These are phyloP conservation scores for Latrodectus geometricus DNA, from an alignment of 1,140 invertebrate genomes.

Conservation along the genomic window DNA sequence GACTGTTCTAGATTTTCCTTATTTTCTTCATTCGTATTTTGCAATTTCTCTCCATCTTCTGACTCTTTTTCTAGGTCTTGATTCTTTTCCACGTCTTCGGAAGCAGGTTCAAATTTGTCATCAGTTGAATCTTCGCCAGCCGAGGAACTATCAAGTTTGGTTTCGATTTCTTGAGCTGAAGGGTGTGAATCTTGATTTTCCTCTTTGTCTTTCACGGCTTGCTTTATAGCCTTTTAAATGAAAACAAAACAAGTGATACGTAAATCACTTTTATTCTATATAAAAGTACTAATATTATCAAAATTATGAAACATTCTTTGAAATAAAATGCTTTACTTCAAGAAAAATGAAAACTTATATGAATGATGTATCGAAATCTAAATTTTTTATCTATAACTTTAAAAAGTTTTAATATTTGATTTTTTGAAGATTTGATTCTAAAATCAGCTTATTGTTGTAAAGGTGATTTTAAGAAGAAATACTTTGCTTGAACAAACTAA, in stretches of 20 bases:
- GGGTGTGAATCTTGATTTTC: neutral
- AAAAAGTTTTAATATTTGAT: no score
- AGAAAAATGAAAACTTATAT: no score
- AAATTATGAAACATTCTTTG: no score
- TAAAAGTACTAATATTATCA: no score
- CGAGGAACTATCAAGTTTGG: neutral
- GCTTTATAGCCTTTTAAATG: constrained; percentile 21
- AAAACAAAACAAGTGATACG: neutral
- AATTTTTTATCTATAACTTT: no score
- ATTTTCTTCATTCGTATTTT: neutral
- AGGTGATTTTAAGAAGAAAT: no score
- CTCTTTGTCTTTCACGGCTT: constrained; percentile 25
- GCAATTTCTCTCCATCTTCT: neutral
- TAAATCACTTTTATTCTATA: no score
- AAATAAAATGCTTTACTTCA: no score
- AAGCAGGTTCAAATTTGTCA: neutral
- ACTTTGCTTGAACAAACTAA: no score
- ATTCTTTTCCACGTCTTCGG: neutral
- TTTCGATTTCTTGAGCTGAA: neutral
- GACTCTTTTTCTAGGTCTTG: neutral
- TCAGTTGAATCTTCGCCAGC: neutral
- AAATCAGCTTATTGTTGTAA: no score
- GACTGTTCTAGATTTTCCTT: neutral
- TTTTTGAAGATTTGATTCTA: no score
- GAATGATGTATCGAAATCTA: no score